phyloP scores from a whole-genome alignment of 2,113 vertebrate species.

The Astur gentilis region DNA sequence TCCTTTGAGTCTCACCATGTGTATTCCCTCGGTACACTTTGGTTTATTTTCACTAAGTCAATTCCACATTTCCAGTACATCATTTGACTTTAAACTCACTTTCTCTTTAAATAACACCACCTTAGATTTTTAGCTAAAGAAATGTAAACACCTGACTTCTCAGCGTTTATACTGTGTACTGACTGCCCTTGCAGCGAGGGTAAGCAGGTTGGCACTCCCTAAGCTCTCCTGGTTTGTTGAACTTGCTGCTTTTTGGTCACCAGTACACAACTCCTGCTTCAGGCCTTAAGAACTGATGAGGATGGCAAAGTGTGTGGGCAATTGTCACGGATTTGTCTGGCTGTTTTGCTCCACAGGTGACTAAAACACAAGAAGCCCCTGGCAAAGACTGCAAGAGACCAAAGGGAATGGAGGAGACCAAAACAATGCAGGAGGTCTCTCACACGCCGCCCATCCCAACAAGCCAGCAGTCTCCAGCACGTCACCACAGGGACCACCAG shows the following conservation, averaged over 20 bases:
- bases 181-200: accelerated
- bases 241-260: background rate
- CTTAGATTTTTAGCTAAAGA: background rate
- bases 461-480: background rate
- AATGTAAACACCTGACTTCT: background rate
- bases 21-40: background rate
- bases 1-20: accelerated
- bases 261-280: accelerated
- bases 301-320: background rate
- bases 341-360: background rate
- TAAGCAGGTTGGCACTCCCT: background rate
- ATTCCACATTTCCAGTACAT: background rate
- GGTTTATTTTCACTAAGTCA: accelerated
- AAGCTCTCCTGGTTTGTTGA: background rate
- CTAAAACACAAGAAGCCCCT: background rate
- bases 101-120: background rate
- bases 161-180: background rate
- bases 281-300: background rate
- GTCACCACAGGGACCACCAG: background rate
- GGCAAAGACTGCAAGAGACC: background rate
- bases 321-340: background rate
- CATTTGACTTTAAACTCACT: background rate
- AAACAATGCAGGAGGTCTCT: background rate
- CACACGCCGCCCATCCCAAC: accelerated
- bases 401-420: background rate